Percentiles rank a stretch among this genome's conserved stretches.
phyloP scores from a whole-genome alignment of 2,113 vertebrate species.

The Phyllostomus hastatus region DNA sequence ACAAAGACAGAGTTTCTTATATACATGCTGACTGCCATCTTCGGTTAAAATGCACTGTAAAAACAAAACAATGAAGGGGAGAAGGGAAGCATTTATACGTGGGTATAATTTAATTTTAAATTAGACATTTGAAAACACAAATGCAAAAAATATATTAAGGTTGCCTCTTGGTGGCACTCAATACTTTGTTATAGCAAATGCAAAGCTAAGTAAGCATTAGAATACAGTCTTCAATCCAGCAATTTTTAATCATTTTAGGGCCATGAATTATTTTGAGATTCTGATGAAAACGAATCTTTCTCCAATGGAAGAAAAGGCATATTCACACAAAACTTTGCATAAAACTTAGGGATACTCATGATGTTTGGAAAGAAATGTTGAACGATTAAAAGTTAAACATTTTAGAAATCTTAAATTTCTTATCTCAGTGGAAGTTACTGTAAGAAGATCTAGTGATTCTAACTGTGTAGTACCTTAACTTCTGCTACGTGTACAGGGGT shows the following conservation, averaged over 20 bases:
- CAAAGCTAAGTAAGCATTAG: neutral
- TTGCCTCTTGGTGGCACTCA: slow-evolving; percentile 55
- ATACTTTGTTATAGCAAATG: neutral
- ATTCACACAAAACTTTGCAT: neutral
- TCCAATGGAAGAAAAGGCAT: neutral
- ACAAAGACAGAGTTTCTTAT: slow-evolving; percentile 94
- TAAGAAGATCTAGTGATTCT: neutral
- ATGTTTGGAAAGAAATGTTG: neutral
- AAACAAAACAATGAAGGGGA: neutral
- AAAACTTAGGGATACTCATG: neutral
- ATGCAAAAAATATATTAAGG: neutral
- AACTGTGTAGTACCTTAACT: neutral
- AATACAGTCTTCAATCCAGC: neutral
- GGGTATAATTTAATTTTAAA: neutral
- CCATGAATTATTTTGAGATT: neutral
- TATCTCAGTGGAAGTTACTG: neutral
- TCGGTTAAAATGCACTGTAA: slow-evolving; percentile 88
- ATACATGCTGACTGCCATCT: slow-evolving; percentile 82
- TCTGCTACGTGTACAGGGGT: neutral
- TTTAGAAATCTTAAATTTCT: neutral
- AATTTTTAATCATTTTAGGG: neutral
- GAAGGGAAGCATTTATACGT: neutral
- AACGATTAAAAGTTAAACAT: neutral
- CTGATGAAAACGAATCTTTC: neutral
- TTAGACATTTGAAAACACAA: neutral